Evolutionary conservation across 2,888 invertebrate species (phyloP).

Genomic region (Diarsia dahlii): DNA sequence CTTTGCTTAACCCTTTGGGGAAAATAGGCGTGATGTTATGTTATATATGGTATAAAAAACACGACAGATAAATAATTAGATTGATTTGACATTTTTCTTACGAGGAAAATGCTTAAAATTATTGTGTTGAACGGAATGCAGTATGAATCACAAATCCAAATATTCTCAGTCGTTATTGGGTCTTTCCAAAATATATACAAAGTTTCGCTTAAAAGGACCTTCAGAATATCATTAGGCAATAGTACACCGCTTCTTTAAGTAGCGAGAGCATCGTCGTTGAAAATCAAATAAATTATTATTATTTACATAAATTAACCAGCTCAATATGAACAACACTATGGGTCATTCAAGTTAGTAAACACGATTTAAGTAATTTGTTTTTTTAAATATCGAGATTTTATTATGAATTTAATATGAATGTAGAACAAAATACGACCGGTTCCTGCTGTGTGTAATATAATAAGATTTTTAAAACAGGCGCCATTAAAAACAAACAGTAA

Average conservation of each 20-base stretch:
- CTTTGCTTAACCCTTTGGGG: no score
- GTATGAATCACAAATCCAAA: neutral
- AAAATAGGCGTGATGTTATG: no score
- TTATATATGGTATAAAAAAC: neutral
- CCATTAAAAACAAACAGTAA: no score
- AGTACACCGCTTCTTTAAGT: neutral
- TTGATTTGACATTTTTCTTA: neutral
- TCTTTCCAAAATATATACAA: neutral
- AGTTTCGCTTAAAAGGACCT: neutral
- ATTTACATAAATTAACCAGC: neutral
- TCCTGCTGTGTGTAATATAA: no score
- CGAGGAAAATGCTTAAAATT: neutral
- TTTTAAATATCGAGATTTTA: neutral
- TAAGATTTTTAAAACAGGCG: no score
- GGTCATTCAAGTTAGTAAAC: slow-evolving; percentile 4
- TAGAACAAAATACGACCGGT: no score
- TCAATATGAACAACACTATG: slow-evolving; percentile 3
- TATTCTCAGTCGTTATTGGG: neutral
- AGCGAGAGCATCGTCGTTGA: neutral
- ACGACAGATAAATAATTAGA: neutral
- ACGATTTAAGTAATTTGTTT: neutral
- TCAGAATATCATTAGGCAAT: neutral
- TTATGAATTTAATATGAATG: no score
- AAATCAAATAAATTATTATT: neutral
- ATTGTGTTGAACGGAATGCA: neutral